These are phyloP conservation scores for Trididemnum clinides DNA, from an alignment of 23 tunicate species.

Conservation along the genomic window DNA sequence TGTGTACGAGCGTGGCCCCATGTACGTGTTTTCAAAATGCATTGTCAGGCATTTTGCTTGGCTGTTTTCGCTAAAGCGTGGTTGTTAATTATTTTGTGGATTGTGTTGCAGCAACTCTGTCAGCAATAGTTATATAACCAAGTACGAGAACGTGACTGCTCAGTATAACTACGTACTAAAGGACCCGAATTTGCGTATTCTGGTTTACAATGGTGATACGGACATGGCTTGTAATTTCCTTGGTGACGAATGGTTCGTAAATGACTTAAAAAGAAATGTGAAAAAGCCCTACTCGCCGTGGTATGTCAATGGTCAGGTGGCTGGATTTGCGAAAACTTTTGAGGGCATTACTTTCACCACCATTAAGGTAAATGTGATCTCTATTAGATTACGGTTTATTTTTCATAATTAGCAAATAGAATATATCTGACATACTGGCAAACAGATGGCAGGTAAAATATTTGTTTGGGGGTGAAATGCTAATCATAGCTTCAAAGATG, in stretches of 20 bases:
- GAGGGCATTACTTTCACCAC: conserved; percentile 62
- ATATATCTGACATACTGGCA: no score
- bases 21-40: no score
- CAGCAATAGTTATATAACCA: not conserved
- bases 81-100: no score
- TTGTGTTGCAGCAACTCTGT: not conserved
- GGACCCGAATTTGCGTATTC: conserved; percentile 26
- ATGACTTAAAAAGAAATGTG: conserved; percentile 11
- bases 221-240: conserved; percentile 90
- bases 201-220: conserved; percentile 80
- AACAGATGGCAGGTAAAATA: no score
- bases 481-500: no score
- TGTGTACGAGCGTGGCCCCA: no score
- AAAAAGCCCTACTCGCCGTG: conserved; percentile 43
- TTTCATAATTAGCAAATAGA: no score
- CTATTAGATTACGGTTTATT: no score
- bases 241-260: conserved; percentile 79
- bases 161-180: conserved; percentile 43
- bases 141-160: conserved; percentile 35
- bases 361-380: conserved; percentile 72
- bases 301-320: conserved; percentile 78
- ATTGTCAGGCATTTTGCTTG: no score
- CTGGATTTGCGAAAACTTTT: conserved; percentile 62
- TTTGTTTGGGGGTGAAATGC: no score
- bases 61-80: no score